Conservation (phyloP, 2,797 vertebrate genomes). For the Sylvilagus floridanus region DNA sequence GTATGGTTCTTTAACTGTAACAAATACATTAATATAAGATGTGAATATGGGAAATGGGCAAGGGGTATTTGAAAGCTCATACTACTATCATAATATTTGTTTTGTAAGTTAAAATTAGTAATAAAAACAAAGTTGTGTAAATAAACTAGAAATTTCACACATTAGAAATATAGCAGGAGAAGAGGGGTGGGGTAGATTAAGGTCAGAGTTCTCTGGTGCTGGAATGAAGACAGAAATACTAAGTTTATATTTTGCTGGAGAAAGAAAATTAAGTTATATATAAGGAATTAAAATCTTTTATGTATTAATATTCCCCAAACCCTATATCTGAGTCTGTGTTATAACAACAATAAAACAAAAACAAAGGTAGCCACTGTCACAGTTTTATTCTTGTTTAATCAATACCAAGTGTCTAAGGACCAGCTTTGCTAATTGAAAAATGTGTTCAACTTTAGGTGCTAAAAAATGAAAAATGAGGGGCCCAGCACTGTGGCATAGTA, state of each 20-base stretch:
- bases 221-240: neutral
- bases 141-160: neutral
- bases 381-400: neutral
- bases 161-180: conserved; percentile 26
- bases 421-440: neutral
- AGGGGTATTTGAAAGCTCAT: too few species aligned
- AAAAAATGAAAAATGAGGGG: neutral
- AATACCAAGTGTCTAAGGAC: neutral
- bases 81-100: too few species aligned
- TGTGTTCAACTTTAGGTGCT: neutral
- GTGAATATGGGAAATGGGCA: too few species aligned
- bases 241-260: neutral
- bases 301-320: neutral
- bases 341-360: neutral
- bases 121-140: too few species aligned
- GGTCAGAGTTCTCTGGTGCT: conserved; percentile 30
- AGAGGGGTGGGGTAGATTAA: neutral
- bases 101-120: too few species aligned
- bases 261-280: neutral
- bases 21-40: too few species aligned
- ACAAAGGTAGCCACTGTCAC: neutral
- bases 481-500: too few species aligned
- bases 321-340: conserved; percentile 4
- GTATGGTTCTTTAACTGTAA: too few species aligned
- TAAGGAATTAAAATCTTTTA: neutral